A percentile compares a stretch with the other conserved stretches of the same genome.
Conservation (phyloP, 2,888 invertebrate species). For the Zonitis immaculata region DNA sequence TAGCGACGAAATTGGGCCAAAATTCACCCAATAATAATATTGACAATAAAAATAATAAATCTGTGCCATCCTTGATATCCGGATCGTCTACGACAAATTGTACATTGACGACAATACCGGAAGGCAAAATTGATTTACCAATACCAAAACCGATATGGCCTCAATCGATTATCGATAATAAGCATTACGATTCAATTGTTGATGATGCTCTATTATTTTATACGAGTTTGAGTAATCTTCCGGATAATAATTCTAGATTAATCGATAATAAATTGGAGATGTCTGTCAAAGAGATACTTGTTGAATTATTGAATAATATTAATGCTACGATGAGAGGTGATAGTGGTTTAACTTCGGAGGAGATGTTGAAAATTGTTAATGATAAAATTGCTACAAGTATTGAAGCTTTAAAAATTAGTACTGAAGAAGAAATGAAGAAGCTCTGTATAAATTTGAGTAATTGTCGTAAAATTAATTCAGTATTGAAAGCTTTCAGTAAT, state of each 20-base stretch:
- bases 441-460: conserved; percentile 46
- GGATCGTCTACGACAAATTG: conserved; percentile 34
- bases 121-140: conserved; percentile 47
- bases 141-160: conserved; percentile 50
- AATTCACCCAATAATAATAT: not conserved
- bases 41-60: conserved; percentile 19
- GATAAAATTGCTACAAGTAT: conserved; percentile 42
- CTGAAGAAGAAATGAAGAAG: conserved; percentile 47
- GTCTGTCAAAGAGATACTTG: conserved; percentile 44
- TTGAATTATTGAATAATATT: conserved; percentile 45
- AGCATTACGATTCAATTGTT: conserved; percentile 43
- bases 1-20: conserved; percentile 17
- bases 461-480: conserved; percentile 43
- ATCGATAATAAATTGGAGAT: conserved; percentile 30
- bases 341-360: conserved; percentile 40
- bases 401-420: conserved; percentile 38
- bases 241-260: conserved; percentile 21
- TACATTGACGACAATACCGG: conserved; percentile 49
- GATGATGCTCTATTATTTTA: conserved; percentile 46
- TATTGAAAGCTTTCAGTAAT: conserved; percentile 43
- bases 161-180: conserved; percentile 23
- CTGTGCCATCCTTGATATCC: conserved; percentile 34
- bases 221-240: conserved; percentile 41
- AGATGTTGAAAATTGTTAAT: conserved; percentile 44
- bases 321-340: conserved; percentile 44